Base-by-base conservation (phyloP, 2,113 vertebrate species). In the Propithecus coquereli region DNA sequence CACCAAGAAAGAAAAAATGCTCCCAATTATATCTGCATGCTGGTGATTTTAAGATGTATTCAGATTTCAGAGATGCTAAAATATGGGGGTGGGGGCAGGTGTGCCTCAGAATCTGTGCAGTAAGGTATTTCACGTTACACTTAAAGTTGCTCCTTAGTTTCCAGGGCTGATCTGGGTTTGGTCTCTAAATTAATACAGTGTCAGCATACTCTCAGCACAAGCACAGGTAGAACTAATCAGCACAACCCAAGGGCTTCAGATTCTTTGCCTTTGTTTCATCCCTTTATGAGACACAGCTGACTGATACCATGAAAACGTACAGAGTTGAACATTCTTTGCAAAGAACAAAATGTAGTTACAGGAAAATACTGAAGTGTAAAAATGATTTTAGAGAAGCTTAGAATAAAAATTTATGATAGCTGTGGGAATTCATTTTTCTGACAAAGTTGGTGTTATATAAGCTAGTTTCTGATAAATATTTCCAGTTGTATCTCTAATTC, bases 321-420 rank as follows among this genome's bases (percentile, higher is more conserved):
- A 27, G 45, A 92, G 80, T 0, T 57, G 37, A 83, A 68, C 50
- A 43, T 50, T 84, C 96, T 17, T 43, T n/a, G 57, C 57, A 90
- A 92, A 90, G 71, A 87, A 81, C 61, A 81, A 76, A 59, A 65
- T 2, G 7, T 32, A 54, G 37, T 70, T n/a, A 90, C 0, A 57
- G 65, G 66, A 47, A 91, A 93, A 86, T 30, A 47, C n/a, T 66
- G 40, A 37, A 63, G 34, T 71, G 43, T 73, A 91, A 94, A 88
- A 81, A 93, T 54, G 10, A 43, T 32, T 97, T 96, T 22, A 95
- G 61, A 95, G 97, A 97, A 90, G 18, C n/a, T 71, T 54, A 93
- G 18, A 86, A 37, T 90, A 50, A 94, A 66, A 63, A 5, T 57
- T 34, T 37, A 34, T 25, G 52, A 37, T 61, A 63, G 47, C 17